Evolutionary conservation across 1,140 invertebrate species (phyloP).

Genomic region (Oscheius sp.): DNA sequence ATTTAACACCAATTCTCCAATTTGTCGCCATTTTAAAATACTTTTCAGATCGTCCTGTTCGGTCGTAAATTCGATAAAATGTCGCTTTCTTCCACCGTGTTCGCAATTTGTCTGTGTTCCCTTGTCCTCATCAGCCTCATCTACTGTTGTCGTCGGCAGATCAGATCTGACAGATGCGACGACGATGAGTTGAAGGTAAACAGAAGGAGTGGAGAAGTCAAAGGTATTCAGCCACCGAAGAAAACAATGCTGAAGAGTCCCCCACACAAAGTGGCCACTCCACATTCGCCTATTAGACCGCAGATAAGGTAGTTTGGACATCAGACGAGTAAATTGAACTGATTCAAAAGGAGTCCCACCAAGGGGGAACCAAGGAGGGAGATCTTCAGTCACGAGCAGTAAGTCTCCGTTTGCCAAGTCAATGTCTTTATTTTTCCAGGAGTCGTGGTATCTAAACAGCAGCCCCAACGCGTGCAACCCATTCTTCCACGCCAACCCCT

Average conservation of each 20-base stretch:
- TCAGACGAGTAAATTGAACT: neutral
- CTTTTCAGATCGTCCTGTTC: constrained; percentile 12
- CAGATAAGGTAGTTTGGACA: neutral
- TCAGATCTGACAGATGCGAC: no score
- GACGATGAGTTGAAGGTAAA: constrained; percentile 3
- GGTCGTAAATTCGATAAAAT: constrained; percentile 15
- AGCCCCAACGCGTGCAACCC: neutral
- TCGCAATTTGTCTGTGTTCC: constrained; percentile 20
- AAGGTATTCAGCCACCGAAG: neutral
- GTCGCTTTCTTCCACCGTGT: neutral
- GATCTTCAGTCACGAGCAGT: neutral
- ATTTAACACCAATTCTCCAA: neutral
- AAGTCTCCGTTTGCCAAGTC: neutral
- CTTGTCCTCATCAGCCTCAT: constrained; percentile 9
- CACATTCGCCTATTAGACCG: neutral
- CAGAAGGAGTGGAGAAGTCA: neutral
- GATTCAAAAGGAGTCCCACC: neutral
- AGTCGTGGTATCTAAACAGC: neutral
- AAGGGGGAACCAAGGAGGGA: neutral
- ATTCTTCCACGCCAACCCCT: neutral
- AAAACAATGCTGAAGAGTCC: neutral
- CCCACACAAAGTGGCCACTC: neutral
- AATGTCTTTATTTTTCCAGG: neutral
- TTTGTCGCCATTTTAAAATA: neutral
- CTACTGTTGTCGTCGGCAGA: constrained; percentile 1